Base-by-base conservation (phyloP, 1,140 invertebrate species). In the Leptinotarsa lineolata region DNA sequence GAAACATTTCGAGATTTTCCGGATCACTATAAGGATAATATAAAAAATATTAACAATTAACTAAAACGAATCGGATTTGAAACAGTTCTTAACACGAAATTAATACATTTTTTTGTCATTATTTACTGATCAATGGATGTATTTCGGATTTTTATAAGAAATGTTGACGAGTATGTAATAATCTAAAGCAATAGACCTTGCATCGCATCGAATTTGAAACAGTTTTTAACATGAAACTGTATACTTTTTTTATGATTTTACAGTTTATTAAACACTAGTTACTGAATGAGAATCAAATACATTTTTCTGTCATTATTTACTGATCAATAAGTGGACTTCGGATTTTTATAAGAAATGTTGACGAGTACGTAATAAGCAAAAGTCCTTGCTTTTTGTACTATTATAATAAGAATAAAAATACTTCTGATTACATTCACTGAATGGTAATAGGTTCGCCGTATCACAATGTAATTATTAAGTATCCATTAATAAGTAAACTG, bases 351-450 rank as follows among this genome's bases (percentile, higher is more conserved):
- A 54, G 48, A 54, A 15, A 54, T 18, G 48, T 54, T 54, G 48
- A 54, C 48, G 48, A 54, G 48, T 54, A 54, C 48, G 48, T 54
- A 54, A 54, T 54, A 54, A 54, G 48, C 48, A 13, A 54, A 54
- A 54, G 48, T 54, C 48, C 48, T 54, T 54, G 48, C 48, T 54
- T 54, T 54, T 54, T 54, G 15, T 54, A 54, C 48, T 4, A 54
- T 54, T 54, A 54, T 54, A 54, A 54, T 54, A 54, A 54, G 16
- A 54, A 54, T 54, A n/a, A 54, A 54, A 54, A 54, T 54, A 54
- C 6, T 54, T 18, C 15, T 15, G 6, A 18, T 54, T 54, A 13
- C 48, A 54, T 54, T 54, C 48, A 54, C 48, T 54, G 48, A 54
- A 54, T 54, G 11, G 30, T 39, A 54, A 54, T 54, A n/a, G n/a